A percentile compares a stretch with the other conserved stretches of the same genome.
These are phyloP conservation scores for Sebastes steindachneri DNA, from an alignment of 2,797 vertebrate genomes.

Conservation along the genomic window DNA sequence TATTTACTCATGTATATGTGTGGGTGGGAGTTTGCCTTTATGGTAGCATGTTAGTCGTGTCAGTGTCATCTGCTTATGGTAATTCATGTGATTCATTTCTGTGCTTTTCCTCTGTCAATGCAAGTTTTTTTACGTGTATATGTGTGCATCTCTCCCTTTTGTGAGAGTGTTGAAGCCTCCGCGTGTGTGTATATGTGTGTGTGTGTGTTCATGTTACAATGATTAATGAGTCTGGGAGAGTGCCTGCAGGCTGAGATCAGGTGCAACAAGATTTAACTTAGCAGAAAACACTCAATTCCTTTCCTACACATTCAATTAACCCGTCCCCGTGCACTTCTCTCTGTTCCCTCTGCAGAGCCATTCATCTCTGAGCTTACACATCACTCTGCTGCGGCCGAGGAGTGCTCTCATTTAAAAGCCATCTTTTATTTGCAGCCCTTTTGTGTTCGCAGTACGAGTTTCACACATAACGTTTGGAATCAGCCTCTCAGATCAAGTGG, in stretches of 20 bases:
- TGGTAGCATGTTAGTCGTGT: constrained; percentile 23
- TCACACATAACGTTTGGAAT: constrained; percentile 33
- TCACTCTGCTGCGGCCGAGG: constrained; percentile 25
- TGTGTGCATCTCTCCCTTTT: background rate
- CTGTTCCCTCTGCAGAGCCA: constrained; percentile 58
- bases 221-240: constrained; percentile 75
- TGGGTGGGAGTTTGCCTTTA: constrained; percentile 15
- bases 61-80: constrained; percentile 40
- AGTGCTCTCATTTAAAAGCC: constrained; percentile 49
- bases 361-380: constrained; percentile 60
- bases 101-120: background rate
- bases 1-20: constrained; percentile 4
- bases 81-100: constrained; percentile 40
- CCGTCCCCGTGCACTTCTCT: constrained; percentile 60
- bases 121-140: background rate
- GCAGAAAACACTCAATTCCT: constrained; percentile 76
- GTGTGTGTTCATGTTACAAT: constrained; percentile 49
- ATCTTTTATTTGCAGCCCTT: constrained; percentile 56
- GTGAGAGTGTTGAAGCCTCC: background rate
- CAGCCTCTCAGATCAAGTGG: constrained; percentile 27
- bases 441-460: constrained; percentile 38
- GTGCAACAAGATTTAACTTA: constrained; percentile 80
- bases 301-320: constrained; percentile 80
- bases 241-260: constrained; percentile 78
- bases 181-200: background rate